Conservation (phyloP, 2,888 invertebrate species). For the Cheilosia scutellata region DNA sequence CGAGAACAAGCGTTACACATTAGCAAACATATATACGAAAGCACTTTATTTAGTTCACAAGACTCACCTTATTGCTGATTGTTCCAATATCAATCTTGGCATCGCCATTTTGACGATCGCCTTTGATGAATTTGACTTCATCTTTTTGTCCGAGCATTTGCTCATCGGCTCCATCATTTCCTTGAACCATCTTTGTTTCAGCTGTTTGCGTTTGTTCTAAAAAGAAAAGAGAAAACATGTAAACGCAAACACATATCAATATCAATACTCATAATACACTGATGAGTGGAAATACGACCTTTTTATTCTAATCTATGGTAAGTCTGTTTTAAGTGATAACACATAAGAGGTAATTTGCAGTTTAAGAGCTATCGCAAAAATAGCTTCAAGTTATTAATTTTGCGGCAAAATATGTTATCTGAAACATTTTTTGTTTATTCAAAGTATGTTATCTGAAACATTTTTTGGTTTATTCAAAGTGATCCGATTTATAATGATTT, state of each 20-base stretch:
- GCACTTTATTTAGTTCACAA: not conserved
- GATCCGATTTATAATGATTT: not conserved
- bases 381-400: not conserved
- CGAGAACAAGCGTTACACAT: constrained; percentile 18
- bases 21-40: constrained; percentile 2
- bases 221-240: constrained; percentile 18
- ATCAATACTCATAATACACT: not conserved
- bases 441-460: constrained; percentile 3
- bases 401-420: constrained; percentile 13
- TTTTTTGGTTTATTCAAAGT: not conserved
- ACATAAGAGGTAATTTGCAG: constrained; percentile 10
- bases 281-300: constrained; percentile 3
- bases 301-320: not conserved
- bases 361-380: not conserved
- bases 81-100: constrained; percentile 93
- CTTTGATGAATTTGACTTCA: constrained; percentile 91
- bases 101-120: constrained; percentile 92
- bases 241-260: not conserved
- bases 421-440: not conserved
- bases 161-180: constrained; percentile 89
- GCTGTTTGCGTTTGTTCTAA: constrained; percentile 27
- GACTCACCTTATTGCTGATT: constrained; percentile 85
- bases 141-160: constrained; percentile 87
- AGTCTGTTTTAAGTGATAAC: constrained; percentile 1
- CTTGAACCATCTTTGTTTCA: constrained; percentile 84